Conservation (phyloP, 2,113 vertebrate species). For the Hemibagrus wyckioides region DNA sequence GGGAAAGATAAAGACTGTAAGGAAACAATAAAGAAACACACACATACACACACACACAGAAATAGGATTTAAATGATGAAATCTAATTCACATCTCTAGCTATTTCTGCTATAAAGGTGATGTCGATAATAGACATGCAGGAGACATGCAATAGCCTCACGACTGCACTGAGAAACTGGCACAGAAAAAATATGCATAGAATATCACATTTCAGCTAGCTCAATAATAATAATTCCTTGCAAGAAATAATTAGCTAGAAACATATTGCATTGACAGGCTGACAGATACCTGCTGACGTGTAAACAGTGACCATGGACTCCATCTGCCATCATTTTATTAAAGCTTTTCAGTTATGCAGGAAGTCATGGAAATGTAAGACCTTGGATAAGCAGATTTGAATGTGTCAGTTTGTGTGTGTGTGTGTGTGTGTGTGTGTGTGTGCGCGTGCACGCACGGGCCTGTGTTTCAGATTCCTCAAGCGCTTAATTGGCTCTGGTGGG, state of each 20-base stretch:
- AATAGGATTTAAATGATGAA: background rate
- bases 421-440: slow-evolving; percentile 8
- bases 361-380: slow-evolving; percentile 17
- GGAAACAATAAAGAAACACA: slow-evolving; percentile 12
- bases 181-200: background rate
- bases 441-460: background rate
- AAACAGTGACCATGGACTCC: slow-evolving; percentile 8
- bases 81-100: background rate
- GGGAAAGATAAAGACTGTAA: background rate
- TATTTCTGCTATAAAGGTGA: background rate
- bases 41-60: background rate
- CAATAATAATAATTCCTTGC: background rate
- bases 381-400: slow-evolving; percentile 44
- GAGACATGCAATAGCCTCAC: background rate
- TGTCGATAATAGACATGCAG: background rate
- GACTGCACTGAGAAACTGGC: background rate
- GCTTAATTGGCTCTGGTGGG: slow-evolving; percentile 51
- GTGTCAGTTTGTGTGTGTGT: slow-evolving; percentile 40
- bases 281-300: slow-evolving; percentile 14
- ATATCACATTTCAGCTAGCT: background rate
- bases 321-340: slow-evolving; percentile 8
- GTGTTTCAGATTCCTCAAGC: slow-evolving; percentile 32
- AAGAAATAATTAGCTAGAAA: background rate
- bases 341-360: slow-evolving; percentile 16
- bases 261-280: background rate